Percentiles rank a stretch among this genome's conserved stretches.
Conservation (phyloP, 1,140 invertebrate genomes). For the Megathymus violae region DNA sequence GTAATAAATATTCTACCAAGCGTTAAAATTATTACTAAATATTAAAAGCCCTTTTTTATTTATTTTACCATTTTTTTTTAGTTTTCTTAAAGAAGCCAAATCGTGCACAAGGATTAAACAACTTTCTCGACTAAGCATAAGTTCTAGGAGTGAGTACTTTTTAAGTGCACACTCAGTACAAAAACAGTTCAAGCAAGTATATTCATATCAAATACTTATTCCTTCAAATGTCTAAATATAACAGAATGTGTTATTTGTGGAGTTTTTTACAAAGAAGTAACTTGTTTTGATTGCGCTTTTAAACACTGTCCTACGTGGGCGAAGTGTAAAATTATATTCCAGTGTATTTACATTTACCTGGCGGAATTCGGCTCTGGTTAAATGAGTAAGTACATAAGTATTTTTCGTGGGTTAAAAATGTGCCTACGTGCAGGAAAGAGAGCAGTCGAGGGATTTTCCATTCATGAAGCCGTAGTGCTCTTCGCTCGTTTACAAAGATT, state of each 20-base stretch:
- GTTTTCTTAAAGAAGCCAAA: too few species aligned
- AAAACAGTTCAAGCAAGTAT: neutral
- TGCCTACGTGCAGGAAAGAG: slow-evolving; percentile 40
- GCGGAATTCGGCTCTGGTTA: slow-evolving; percentile 61
- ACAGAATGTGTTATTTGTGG: slow-evolving; percentile 4
- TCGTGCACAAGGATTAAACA: too few species aligned
- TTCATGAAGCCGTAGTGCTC: slow-evolving; percentile 6
- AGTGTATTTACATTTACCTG: slow-evolving; percentile 56
- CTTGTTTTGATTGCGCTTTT: slow-evolving; percentile 34
- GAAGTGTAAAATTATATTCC: slow-evolving; percentile 53
- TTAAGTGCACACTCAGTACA: slow-evolving; percentile 1
- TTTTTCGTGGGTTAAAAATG: slow-evolving; percentile 48
- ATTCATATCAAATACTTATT: neutral
- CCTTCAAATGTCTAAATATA: slow-evolving; percentile 5
- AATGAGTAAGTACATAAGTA: slow-evolving; percentile 64
- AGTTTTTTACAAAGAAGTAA: slow-evolving; percentile 21
- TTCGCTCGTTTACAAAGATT: slow-evolving; percentile 20
- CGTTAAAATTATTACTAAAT: too few species aligned
- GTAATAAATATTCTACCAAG: too few species aligned
- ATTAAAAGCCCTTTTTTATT: too few species aligned
- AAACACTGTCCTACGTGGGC: slow-evolving; percentile 41
- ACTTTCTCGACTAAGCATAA: too few species aligned
- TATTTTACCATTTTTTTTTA: too few species aligned
- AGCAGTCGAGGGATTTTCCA: slow-evolving; percentile 43
- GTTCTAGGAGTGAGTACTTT: too few species aligned